phyloP scores from a whole-genome alignment of 1,140 invertebrate species.

The Zeugodacus cucurbitae region DNA sequence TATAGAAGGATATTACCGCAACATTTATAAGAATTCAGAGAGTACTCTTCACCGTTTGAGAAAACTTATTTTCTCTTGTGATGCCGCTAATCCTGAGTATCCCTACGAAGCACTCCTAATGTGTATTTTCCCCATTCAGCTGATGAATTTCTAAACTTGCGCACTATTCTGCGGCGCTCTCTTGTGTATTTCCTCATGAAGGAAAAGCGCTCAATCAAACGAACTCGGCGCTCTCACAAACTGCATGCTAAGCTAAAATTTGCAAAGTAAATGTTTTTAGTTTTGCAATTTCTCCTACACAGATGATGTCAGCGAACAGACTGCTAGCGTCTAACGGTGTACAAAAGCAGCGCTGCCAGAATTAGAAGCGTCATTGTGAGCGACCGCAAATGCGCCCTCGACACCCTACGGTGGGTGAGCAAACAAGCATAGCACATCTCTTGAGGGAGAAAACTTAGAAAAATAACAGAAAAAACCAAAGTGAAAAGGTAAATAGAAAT shows the following conservation, averaged over 20 bases:
- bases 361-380: neutral
- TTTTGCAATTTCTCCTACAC: neutral
- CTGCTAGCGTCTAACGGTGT: neutral
- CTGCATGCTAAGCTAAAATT: neutral
- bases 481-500: neutral
- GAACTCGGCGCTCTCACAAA: neutral
- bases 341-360: neutral
- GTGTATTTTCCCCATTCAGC: neutral
- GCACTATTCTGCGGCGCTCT: neutral
- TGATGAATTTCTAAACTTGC: neutral
- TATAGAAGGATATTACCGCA: neutral
- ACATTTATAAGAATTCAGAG: neutral
- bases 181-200: neutral
- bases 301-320: neutral
- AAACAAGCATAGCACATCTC: neutral
- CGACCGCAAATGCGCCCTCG: neutral
- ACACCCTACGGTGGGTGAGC: neutral
- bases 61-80: neutral
- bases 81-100: neutral
- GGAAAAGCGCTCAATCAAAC: neutral
- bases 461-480: neutral
- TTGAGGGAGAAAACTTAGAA: neutral
- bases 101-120: neutral
- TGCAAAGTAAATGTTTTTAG: neutral
- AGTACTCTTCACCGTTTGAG: neutral